phyloP scores from a whole-genome alignment of 2,113 vertebrate genomes.

The Cercocebus atys region DNA sequence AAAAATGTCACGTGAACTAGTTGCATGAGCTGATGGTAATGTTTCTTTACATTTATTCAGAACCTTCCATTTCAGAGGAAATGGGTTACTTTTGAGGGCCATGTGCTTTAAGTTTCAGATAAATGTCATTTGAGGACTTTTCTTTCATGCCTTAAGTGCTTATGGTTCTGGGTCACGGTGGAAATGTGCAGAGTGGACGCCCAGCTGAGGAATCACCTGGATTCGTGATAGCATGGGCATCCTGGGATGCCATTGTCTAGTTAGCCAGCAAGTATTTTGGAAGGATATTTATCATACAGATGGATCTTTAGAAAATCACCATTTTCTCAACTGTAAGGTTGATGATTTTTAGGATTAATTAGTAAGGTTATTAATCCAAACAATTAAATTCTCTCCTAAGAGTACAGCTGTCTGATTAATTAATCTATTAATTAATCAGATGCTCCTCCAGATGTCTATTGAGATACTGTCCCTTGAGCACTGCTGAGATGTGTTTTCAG shows the following conservation, averaged over 20 bases:
- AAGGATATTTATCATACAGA: slow-evolving; percentile 69
- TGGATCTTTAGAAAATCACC: slow-evolving; percentile 73
- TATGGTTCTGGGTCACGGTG: neutral
- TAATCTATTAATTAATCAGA: slow-evolving; percentile 86
- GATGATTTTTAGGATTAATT: slow-evolving; percentile 85
- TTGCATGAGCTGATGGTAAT: neutral
- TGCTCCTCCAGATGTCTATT: slow-evolving; percentile 82
- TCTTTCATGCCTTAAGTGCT: neutral
- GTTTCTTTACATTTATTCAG: neutral
- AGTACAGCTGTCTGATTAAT: slow-evolving; percentile 83
- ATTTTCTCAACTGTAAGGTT: slow-evolving; percentile 75
- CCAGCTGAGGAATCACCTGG: neutral
- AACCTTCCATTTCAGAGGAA: neutral
- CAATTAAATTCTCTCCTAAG: slow-evolving; percentile 83
- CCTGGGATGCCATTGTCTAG: neutral
- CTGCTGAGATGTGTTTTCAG: slow-evolving; percentile 67
- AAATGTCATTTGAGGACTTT: neutral
- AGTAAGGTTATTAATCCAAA: slow-evolving; percentile 86
- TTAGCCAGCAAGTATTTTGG: slow-evolving; percentile 39
- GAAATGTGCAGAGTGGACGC: neutral
- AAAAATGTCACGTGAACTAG: neutral
- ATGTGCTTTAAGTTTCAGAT: neutral
- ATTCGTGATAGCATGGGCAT: neutral
- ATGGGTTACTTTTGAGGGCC: neutral
- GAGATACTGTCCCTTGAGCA: slow-evolving; percentile 80